phyloP scores from a whole-genome alignment of 2,888 invertebrate species.

The Arge pagana region DNA sequence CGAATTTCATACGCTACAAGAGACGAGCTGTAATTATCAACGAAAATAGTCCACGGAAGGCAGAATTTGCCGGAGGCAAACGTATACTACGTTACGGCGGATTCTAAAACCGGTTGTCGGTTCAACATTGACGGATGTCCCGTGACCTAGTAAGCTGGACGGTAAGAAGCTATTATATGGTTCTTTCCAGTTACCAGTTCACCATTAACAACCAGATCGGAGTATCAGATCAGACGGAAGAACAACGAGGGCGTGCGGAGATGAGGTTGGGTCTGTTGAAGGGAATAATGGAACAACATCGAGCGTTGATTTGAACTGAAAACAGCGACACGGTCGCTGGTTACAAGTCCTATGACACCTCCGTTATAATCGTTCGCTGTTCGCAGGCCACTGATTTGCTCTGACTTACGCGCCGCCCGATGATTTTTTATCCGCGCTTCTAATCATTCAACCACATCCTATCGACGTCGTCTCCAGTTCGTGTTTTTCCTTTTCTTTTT shows the following conservation, averaged over 20 bases:
- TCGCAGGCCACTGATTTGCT: conserved; percentile 8
- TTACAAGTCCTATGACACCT: conserved; percentile 13
- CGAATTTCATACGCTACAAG: too few relatives aligned
- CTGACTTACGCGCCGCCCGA: not conserved
- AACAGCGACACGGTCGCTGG: conserved; percentile 18
- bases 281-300: conserved; percentile 9
- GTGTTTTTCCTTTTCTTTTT: too few relatives aligned
- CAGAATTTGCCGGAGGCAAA: too few relatives aligned
- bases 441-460: too few relatives aligned
- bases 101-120: conserved; percentile 12
- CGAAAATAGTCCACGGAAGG: too few relatives aligned
- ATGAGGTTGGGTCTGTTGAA: too few relatives aligned
- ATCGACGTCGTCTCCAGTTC: too few relatives aligned
- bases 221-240: conserved; percentile 10
- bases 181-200: too few relatives aligned
- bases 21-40: too few relatives aligned
- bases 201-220: conserved; percentile 6
- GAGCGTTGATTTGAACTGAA: conserved; percentile 13
- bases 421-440: not conserved
- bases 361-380: conserved; percentile 13
- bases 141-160: conserved; percentile 11
- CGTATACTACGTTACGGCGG: not conserved
- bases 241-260: conserved; percentile 14
- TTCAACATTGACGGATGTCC: conserved; percentile 21
- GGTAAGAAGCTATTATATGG: conserved; percentile 8